Evolutionary conservation across 2,888 invertebrate species (phyloP), one percentile per base, ranked within the genome.

Genomic region (Helicoverpa assulta): DNA sequence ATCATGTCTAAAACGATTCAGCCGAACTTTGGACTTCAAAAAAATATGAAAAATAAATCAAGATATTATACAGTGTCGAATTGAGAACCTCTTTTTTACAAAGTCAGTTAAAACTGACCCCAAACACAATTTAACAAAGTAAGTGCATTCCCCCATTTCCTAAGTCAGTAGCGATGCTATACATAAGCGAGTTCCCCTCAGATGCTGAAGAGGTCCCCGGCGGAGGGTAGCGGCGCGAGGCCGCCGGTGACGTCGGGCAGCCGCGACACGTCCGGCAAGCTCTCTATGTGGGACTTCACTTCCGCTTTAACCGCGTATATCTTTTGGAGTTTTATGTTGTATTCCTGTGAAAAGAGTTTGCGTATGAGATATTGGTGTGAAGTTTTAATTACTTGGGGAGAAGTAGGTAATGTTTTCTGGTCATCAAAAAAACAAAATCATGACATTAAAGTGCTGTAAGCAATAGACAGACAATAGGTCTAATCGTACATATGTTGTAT

Each of bases 161-260:
- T 10, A 33, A 10, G 33, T 47, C 29, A 21, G 57, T n/a, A n/a
- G 50, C 29, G 5, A 3, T 0, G 40, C 7, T 51, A 40, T 10
- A 21, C 12, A 29, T 6, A 4, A 12, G n/a, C n/a, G n/a, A n/a
- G 2, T 12, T 5, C 43, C 10, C 51, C 72, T 93, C 90, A 98
- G 91, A 93, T 78, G 77, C 97, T 98, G 93, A 99, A 99, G 52
- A 99, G 96, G 94, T 99, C 99, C 2, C 99, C 99, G 50, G 99
- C 99, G 5, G 99, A 99, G 50, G 99, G 99, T 77, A 99, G 94
- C 0, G 99, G 99, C 43, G 99, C 98, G 51, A 99, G 94, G 10
- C 99, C 99, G 21, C 98, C 99, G 0, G 98, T 99, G 0, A 99
- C 98, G 88, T 99, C 98, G 0, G 99, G 99, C 65, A 99, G 93